A percentile compares a stretch with the other conserved stretches of the same genome.
phyloP scores from a whole-genome alignment of 1,140 invertebrate genomes.

The Acyrthosiphon pisum region DNA sequence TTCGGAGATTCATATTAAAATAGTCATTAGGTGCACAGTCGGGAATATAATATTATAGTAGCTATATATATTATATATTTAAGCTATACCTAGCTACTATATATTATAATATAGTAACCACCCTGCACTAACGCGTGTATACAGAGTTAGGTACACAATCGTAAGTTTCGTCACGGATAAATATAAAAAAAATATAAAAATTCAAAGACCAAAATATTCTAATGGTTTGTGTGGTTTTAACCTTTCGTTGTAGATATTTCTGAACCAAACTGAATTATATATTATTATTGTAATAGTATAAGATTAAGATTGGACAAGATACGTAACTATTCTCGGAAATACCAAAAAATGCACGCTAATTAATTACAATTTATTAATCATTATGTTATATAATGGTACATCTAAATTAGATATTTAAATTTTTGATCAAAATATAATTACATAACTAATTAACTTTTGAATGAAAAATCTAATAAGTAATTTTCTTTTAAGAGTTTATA shows the following conservation, averaged over 20 bases:
- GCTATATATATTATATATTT: too few relatives aligned
- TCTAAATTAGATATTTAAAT: background rate
- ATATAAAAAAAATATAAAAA: background rate
- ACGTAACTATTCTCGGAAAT: background rate
- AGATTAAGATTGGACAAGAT: background rate
- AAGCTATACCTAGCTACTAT: too few relatives aligned
- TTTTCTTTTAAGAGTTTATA: too few relatives aligned
- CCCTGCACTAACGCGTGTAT: background rate
- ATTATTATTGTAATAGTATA: background rate
- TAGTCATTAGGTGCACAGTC: background rate
- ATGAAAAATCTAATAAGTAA: too few relatives aligned
- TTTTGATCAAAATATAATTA: too few relatives aligned
- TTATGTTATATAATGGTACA: background rate
- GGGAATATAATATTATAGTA: background rate
- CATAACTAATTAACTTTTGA: too few relatives aligned
- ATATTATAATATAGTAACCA: background rate
- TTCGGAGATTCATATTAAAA: background rate
- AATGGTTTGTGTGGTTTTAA: background rate
- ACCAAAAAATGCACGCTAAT: background rate
- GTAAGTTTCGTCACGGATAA: background rate
- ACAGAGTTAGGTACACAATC: background rate
- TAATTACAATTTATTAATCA: background rate
- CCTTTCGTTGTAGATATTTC: background rate
- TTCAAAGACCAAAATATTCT: background rate
- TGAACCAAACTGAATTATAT: background rate